A percentile compares a stretch with the other conserved stretches of the same genome.
phyloP scores from a whole-genome alignment of 2,113 vertebrate genomes.

The Uropsilus gracilis region DNA sequence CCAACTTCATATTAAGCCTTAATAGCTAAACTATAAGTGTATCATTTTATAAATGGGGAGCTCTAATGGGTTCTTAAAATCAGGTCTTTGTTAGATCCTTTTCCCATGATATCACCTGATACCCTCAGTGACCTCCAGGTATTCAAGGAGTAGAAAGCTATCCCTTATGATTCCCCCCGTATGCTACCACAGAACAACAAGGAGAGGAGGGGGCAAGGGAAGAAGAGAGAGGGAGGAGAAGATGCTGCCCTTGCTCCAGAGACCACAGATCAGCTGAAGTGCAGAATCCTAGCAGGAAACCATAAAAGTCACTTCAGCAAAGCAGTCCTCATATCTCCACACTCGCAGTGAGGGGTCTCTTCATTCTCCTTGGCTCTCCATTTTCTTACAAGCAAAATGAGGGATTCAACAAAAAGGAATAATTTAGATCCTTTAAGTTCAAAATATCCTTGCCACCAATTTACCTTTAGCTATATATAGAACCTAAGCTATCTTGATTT shows the following conservation, averaged over 20 bases:
- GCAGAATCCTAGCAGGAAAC: background rate
- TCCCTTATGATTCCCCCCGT: background rate
- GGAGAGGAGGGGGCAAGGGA: rapidly evolving
- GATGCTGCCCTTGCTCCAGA: background rate
- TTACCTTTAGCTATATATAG: background rate
- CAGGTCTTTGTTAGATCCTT: background rate
- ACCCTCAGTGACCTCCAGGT: background rate
- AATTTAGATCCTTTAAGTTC: background rate
- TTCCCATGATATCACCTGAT: background rate
- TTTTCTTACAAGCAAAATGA: conserved; percentile 34
- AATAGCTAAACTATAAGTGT: background rate
- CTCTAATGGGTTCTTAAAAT: background rate
- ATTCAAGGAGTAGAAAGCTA: background rate
- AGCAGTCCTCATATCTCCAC: background rate
- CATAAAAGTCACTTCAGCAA: background rate
- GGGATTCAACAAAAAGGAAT: background rate
- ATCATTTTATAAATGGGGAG: background rate
- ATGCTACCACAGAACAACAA: background rate
- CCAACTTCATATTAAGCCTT: background rate
- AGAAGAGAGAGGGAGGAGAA: background rate
- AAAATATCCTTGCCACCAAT: background rate
- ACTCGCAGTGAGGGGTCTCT: background rate
- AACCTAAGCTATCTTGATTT: background rate
- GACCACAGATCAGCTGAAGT: background rate
- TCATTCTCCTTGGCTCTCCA: background rate